Base-by-base conservation (phyloP, 2,888 invertebrate genomes). In the Drosophila seclusa region DNA sequence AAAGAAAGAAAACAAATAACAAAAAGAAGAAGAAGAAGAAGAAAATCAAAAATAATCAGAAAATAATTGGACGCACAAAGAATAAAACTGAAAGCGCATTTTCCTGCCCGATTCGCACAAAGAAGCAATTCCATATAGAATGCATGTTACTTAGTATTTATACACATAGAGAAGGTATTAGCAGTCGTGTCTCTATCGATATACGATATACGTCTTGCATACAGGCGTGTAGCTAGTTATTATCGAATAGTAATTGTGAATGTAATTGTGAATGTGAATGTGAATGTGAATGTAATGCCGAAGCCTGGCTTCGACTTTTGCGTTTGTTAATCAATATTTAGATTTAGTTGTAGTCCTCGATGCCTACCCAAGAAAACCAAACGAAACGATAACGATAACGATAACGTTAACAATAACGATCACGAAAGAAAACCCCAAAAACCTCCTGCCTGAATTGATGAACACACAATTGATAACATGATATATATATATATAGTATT, bases 241-340 rank as follows among this genome's bases (percentile, higher is more conserved):
- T 70, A 64, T 55, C 53, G 60, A 65, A 68, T 70, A 66, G 48
- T 50, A 55, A 54, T 27, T 34, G 34, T 29, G 18, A 50, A 10
- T 29, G 13, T 53, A 16, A 53, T 21, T 66, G 55, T 55, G 29
- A 31, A 8, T 31, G 8, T 31, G 31, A 31, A 29, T 27, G 8
- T 50, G 3, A 52, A 4, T 53, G 36, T 54, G 36, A 55, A 54
- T 67, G 57, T 58, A 53, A 68, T 50, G 67, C 18, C 58, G 80
- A 83, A 85, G 89, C 82, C 65, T 71, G 86, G 83, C 86, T 83
- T 83, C 57, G 54, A 49, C 31, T 18, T 58, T 42, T 48, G 63
- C 54, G 65, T 75, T 71, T 78, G 79, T 78, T 79, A 74, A 66
- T 65, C 59, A 40, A 57, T 16, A 40, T 67, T 32, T 49, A 78